These are phyloP conservation scores for Thripadectes ignobilis DNA, from an alignment of 2,797 vertebrate species.

Conservation along the genomic window DNA sequence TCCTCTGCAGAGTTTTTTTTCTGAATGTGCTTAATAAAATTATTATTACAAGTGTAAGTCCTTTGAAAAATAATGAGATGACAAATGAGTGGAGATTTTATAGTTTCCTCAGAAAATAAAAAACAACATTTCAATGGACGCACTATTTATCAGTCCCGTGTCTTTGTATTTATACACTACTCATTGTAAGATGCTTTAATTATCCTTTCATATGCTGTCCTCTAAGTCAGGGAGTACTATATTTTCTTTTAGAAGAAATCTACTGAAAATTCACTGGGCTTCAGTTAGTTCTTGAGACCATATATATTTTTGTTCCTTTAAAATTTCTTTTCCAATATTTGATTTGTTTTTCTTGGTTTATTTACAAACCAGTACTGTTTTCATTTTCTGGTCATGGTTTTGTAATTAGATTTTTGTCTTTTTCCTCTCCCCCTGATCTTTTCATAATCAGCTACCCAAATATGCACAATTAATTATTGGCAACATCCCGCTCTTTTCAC, in stretches of 20 bases:
- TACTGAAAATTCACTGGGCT: not conserved
- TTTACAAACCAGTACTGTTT: not conserved
- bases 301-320: not conserved
- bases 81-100: not conserved
- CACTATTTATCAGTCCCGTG: not conserved
- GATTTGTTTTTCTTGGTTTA: not conserved
- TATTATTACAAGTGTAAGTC: not conserved
- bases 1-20: not conserved
- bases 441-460: not conserved
- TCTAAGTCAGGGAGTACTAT: not conserved
- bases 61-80: not conserved
- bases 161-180: not conserved
- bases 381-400: not conserved
- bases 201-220: not conserved
- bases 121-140: not conserved
- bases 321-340: not conserved
- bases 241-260: slow-evolving; percentile 1
- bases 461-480: not conserved
- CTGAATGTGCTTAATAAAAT: not conserved
- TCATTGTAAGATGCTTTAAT: not conserved
- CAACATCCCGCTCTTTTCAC: not conserved
- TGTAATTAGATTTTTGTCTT: slow-evolving; percentile 1
- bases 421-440: not conserved
- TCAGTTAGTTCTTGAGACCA: not conserved
- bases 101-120: not conserved